Evolutionary conservation across 2,113 vertebrate species (phyloP).

Genomic region (Dascyllus trimaculatus): DNA sequence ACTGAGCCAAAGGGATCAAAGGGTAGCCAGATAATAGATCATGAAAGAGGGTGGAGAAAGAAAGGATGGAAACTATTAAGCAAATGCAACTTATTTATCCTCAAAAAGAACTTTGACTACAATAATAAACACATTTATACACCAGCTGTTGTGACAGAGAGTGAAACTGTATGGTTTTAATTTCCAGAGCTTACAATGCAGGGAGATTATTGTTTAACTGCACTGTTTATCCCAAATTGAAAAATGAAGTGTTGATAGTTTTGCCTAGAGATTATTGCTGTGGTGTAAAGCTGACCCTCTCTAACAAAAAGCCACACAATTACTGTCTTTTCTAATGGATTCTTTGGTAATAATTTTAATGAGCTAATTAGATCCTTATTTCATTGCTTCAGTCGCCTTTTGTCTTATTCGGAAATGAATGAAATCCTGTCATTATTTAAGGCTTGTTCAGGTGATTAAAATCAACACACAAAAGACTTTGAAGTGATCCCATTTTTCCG

Average conservation of each 20-base stretch:
- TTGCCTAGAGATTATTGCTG: conserved; percentile 46
- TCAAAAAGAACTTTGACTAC: conserved; percentile 11
- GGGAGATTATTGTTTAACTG: conserved; percentile 40
- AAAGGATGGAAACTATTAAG: neutral
- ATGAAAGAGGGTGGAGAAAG: neutral
- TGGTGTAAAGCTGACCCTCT: conserved; percentile 43
- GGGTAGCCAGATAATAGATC: conserved; percentile 49
- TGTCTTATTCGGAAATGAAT: conserved; percentile 52
- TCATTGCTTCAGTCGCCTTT: conserved; percentile 55
- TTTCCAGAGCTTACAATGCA: conserved; percentile 16
- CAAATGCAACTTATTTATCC: conserved; percentile 21
- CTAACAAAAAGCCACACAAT: conserved; percentile 44
- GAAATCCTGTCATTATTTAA: conserved; percentile 52
- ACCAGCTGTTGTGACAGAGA: neutral
- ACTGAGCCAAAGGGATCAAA: conserved; percentile 45
- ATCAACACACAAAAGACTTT: conserved; percentile 12
- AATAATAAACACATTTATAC: neutral
- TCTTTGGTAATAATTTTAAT: conserved; percentile 58
- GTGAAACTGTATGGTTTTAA: conserved; percentile 33
- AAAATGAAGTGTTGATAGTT: conserved; percentile 37
- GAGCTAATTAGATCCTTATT: conserved; percentile 57
- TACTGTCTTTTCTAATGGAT: conserved; percentile 49
- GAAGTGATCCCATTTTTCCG: conserved; percentile 12
- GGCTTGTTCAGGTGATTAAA: conserved; percentile 58
- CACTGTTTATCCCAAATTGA: conserved; percentile 50